Base-by-base conservation (phyloP, 1,140 invertebrate genomes). In the Pseudomyrmex sp. region DNA sequence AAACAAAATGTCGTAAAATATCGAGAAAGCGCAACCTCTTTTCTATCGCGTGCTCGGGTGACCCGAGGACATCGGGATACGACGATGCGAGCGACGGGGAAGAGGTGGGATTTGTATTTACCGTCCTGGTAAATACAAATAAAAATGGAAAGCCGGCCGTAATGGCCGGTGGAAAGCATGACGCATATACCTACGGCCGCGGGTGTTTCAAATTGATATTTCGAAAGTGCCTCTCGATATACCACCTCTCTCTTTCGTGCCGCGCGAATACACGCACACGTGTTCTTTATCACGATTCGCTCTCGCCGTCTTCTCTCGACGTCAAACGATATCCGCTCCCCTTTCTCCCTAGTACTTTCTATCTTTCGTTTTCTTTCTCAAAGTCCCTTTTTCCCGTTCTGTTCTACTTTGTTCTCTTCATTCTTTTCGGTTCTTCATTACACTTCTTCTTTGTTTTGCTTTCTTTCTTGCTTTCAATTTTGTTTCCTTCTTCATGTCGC, bases 111-210 rank as follows among this genome's bases (percentile, higher is more conserved):
- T 58, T 18, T 18, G 18, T 18, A 18, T 18, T 18, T 18, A 18
- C 18, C 0, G 54, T 44, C 61, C 58, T 82, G 52, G 84, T 91
- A 92, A 92, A 92, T 92, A 91, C 85, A 93, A 92, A 93, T 93
- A 92, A 92, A 93, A 93, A 93, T 93, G 92, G 92, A 92, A 92
- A 92, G 92, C 92, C 89, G 91, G 88, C 90, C 89, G 92, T 93
- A 90, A 93, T 93, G 88, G 89, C 70, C 66, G 88, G 83, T 89
- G 91, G 85, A 92, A 93, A 93, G 92, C 84, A 91, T 93, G 92
- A 93, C 88, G 90, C 91, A 93, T 35, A 35, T 93, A 91, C 87
- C 89, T 84, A 89, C 70, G 85, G 20, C 90, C 83, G 59, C 54
- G 85, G 87, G 89, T 91, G 91, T 91, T 92, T 89, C 90, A 92